Base-by-base conservation (phyloP, 2,797 vertebrate genomes). In the Microhierax caerulescens region DNA sequence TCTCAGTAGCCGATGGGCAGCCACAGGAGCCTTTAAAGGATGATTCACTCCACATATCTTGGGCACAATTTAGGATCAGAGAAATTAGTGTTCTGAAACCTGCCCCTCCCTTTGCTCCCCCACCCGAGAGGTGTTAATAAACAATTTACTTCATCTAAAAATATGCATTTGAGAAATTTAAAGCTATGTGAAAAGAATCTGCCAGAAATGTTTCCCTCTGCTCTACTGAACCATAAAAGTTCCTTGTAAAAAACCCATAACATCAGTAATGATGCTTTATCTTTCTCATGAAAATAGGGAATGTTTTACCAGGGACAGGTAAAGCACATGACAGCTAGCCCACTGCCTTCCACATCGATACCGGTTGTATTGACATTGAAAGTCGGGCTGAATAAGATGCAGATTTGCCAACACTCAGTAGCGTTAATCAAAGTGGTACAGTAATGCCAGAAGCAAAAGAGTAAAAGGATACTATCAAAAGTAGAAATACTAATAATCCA, bases 41-140 rank as follows among this genome's bases (percentile, higher is more conserved):
- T 10, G 85, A 56, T 24, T 67, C 36, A 59, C 43, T 10, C 20
- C 28, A 85, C 30, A 4, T 50, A 34, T 41, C 36, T 53, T 67
- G 28, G 36, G 20, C 37, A 73, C 23, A 51, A 39, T 18, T 36
- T 36, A 43, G 32, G 9, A 68, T 63, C 5, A 82, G 56, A 80
- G 53, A 90, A 93, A 30, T 20, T 25, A 69, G 7, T 51, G 15
- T 25, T 89, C 45, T 81, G 51, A 93, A 89, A 73, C 5, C 15
- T 19, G 10, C 27, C 16, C 9, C 5, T 39, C 39, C 9, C n/a
- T 57, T 85, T 51, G 10, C 20, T 63, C 16, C 9, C 16, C 0
- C 0, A 0, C 2, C 5, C 3, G 9, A 45, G 28, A n/a, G 5
- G 37, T 13, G 41, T 11, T 72, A 25, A 88, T 43, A 85, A 75